These are phyloP conservation scores for Acanthochromis polyacanthus DNA, from an alignment of 2,113 vertebrate genomes.

Conservation along the genomic window DNA sequence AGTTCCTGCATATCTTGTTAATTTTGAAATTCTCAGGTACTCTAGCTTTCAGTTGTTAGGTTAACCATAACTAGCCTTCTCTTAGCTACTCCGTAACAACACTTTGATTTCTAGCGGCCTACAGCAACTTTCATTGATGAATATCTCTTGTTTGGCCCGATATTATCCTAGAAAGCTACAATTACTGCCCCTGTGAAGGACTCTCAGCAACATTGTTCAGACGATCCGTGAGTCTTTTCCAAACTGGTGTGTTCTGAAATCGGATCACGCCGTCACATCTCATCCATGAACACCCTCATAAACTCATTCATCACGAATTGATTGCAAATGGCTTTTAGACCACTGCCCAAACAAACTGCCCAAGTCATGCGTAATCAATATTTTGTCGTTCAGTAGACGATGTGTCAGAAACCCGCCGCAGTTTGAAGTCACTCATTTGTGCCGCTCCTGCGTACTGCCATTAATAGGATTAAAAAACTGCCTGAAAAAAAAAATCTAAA, in stretches of 20 bases:
- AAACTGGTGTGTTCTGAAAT: slow-evolving; percentile 29
- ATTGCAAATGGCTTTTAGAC: slow-evolving; percentile 57
- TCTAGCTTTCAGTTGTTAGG: slow-evolving; percentile 42
- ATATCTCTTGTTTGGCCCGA: slow-evolving; percentile 43
- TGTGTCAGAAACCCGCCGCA: slow-evolving; percentile 6
- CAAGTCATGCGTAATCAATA: slow-evolving; percentile 57
- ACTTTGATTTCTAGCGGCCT: slow-evolving; percentile 5
- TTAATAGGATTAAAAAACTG: slow-evolving; percentile 68
- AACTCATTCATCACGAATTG: slow-evolving; percentile 31
- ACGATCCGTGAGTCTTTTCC: slow-evolving; percentile 9
- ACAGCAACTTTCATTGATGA: slow-evolving; percentile 18
- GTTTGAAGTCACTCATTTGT: slow-evolving; percentile 35
- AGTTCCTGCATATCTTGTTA: slow-evolving; percentile 49
- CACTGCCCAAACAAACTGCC: slow-evolving; percentile 73
- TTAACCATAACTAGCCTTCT: slow-evolving; percentile 38
- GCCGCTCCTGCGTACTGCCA: slow-evolving; percentile 45
- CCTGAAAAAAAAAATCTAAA: slow-evolving; percentile 65
- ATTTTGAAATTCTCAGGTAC: slow-evolving; percentile 75
- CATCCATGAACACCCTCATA: neutral
- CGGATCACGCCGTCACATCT: slow-evolving; percentile 9
- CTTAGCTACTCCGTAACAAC: slow-evolving; percentile 22
- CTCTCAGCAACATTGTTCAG: slow-evolving; percentile 17
- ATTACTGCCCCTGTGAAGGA: slow-evolving; percentile 67
- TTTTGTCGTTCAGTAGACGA: slow-evolving; percentile 32
- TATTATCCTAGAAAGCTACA: slow-evolving; percentile 63